A percentile compares a stretch with the other conserved stretches of the same genome.
These are phyloP conservation scores for Drepana falcataria DNA, from an alignment of 2,888 invertebrate species.

Conservation along the genomic window DNA sequence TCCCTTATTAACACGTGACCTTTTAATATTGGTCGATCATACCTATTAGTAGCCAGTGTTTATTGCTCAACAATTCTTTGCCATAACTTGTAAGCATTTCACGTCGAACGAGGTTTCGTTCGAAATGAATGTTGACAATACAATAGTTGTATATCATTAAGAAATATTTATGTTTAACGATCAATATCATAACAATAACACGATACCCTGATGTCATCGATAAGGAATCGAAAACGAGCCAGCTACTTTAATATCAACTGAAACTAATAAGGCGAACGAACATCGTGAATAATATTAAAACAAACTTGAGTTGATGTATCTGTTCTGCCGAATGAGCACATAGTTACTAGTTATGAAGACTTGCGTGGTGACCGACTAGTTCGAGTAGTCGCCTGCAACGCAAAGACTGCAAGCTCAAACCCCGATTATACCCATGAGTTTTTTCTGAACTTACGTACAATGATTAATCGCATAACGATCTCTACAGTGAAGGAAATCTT, in stretches of 20 bases:
- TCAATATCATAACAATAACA: slow-evolving; percentile 42
- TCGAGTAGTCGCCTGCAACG: too few species aligned
- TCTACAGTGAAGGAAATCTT: too few species aligned
- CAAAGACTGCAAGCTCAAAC: too few species aligned
- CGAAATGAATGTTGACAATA: slow-evolving; percentile 32
- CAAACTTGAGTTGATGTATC: neutral
- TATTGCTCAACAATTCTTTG: too few species aligned
- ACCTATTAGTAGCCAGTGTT: too few species aligned
- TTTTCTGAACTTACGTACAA: too few species aligned
- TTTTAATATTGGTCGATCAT: too few species aligned
- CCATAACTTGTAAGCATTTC: slow-evolving; percentile 17
- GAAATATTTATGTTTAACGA: slow-evolving; percentile 39
- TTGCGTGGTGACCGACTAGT: too few species aligned
- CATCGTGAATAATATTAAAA: neutral
- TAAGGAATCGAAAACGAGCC: slow-evolving; percentile 10
- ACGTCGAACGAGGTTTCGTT: too few species aligned
- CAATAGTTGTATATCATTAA: slow-evolving; percentile 32
- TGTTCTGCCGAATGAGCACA: neutral
- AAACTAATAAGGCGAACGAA: neutral
- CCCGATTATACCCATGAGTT: too few species aligned
- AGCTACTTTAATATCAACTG: slow-evolving; percentile 1
- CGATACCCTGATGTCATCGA: slow-evolving; percentile 34
- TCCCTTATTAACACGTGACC: too few species aligned
- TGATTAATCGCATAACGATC: too few species aligned
- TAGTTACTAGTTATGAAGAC: neutral